Evolutionary conservation across 2,888 invertebrate genomes (phyloP), one percentile per base, ranked within the genome.

Genomic region (Heliconius erato): DNA sequence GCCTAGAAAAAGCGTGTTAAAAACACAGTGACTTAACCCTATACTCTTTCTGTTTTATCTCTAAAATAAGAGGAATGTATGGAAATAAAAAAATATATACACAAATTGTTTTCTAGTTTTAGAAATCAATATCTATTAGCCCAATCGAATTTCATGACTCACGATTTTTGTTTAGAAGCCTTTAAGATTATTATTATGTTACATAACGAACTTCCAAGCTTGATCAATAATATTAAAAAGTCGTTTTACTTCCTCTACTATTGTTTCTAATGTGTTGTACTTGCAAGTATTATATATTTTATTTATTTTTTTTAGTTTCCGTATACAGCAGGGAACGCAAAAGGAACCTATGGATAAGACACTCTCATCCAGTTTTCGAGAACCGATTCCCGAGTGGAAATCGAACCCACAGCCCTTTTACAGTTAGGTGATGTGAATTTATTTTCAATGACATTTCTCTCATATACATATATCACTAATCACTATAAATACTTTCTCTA

Each of bases 401-500:
- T 44, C 3, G 44, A 44, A 44, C 44, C 12, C 44, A 14, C 44
- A 44, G 1, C 14, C 44, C 44, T 44, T 44, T 14, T 14, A 44
- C 12, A 44, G 14, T 44, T 14, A 44, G 44, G 44, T 44, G 44
- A 44, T 44, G 40, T 11, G 5, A 5, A 32, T 5, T 32, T 32
- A 23, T 59, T n/a, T 59, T n/a, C n/a, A 9, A 12, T 26, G 12
- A 5, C 9, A 63, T 63, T 12, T 12, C 3, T 5, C 6, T 16
- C 84, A 87, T 85, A 84, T 82, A 85, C 84, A 83, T 40, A 40
- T 83, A 85, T 85, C 86, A 83, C 84, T 84, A n/a, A n/a, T 3
- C 23, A n/a, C n/a, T 63, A 63, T 63, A 63, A n/a, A 11, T 63
- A n/a, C 11, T 63, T 63, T 63, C n/a, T 86, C 86, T 86, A 85